Percentiles rank a stretch among this genome's conserved stretches.
phyloP scores from a whole-genome alignment of 2,888 invertebrate genomes.

The Parasteatoda lunata region DNA sequence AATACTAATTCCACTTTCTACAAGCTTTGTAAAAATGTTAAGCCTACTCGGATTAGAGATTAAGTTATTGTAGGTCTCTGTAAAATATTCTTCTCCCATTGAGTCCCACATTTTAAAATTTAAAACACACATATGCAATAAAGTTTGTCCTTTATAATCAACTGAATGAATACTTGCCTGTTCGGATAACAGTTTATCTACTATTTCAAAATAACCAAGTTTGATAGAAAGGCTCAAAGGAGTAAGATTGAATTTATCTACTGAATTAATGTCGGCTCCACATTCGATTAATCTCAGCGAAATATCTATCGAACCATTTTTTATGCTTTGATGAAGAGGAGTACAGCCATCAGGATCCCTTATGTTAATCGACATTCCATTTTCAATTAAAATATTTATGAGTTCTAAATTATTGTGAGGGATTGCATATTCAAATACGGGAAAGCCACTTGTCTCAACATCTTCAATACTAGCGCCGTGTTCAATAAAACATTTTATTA shows the following conservation, averaged over 20 bases:
- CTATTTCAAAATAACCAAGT: background rate
- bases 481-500: background rate
- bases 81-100: no score
- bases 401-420: background rate
- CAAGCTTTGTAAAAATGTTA: background rate
- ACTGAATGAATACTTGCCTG: background rate
- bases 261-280: conserved; percentile 9
- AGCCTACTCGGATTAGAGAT: background rate
- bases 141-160: background rate
- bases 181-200: background rate
- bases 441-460: background rate
- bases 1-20: background rate
- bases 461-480: background rate
- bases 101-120: no score
- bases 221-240: background rate
- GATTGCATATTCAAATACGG: background rate
- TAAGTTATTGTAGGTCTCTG: no score
- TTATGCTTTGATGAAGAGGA: background rate
- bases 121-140: background rate
- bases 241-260: background rate
- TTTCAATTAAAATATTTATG: background rate
- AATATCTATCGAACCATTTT: background rate
- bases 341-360: background rate
- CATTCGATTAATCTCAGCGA: background rate
- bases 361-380: conserved; percentile 3